Conservation (phyloP, 2,888 invertebrate genomes). For the Callinectes sapidus region DNA sequence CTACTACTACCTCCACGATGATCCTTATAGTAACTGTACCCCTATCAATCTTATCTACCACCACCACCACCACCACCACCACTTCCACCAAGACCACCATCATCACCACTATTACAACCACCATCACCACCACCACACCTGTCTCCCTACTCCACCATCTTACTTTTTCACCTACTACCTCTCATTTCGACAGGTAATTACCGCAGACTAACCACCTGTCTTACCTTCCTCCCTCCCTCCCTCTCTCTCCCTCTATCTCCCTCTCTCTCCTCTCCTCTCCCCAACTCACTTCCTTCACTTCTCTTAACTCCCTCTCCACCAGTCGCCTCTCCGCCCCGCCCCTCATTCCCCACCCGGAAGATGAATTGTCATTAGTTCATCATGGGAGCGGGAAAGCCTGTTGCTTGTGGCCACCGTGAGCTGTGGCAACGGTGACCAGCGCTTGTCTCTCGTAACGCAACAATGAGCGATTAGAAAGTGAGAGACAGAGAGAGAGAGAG, state of each 20-base stretch:
- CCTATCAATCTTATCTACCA: no score
- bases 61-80: no score
- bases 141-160: no score
- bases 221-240: neutral
- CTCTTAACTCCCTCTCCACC: neutral
- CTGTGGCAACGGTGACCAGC: neutral
- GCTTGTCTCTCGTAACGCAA: neutral
- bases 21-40: no score
- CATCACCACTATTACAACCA: no score
- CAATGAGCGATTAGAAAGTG: neutral
- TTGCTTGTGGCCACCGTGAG: slow-evolving; percentile 11
- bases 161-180: no score
- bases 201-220: neutral
- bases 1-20: no score
- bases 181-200: no score
- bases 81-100: no score
- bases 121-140: no score
- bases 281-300: neutral
- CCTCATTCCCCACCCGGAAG: neutral
- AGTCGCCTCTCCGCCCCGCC: neutral
- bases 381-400: neutral
- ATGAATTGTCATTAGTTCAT: slow-evolving; percentile 7
- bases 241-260: slow-evolving; percentile 20
- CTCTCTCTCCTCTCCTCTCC: neutral
- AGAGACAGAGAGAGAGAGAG: no score